Evolutionary conservation across 2,888 invertebrate genomes (phyloP).

Genomic region (Xanthia togata): DNA sequence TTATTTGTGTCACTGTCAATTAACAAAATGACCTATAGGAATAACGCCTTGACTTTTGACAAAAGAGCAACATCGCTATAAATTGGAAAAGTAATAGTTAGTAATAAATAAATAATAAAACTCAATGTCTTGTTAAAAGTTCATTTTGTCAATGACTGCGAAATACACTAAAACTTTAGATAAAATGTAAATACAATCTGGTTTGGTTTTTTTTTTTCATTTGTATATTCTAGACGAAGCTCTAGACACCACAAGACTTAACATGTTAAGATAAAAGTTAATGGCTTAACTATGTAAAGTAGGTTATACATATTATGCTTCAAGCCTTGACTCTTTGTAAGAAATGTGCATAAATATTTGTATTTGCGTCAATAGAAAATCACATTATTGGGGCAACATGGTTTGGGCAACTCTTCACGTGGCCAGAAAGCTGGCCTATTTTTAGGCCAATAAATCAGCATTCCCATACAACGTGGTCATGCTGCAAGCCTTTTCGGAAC

Average conservation of each 20-base stretch:
- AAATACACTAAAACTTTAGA: slow-evolving; percentile 14
- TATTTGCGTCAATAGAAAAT: not conserved
- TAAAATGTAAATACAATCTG: slow-evolving; percentile 1
- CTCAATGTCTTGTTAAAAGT: slow-evolving; percentile 37
- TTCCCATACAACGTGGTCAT: not conserved
- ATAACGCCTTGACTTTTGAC: slow-evolving; percentile 50
- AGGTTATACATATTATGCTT: not conserved
- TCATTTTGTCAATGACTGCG: slow-evolving; percentile 24
- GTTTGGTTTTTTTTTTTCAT: slow-evolving; percentile 7
- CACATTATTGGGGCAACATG: no score
- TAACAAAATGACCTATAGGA: not conserved
- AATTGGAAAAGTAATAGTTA: slow-evolving; percentile 32
- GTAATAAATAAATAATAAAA: slow-evolving; percentile 38
- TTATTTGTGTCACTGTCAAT: no score
- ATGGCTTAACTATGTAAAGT: not conserved
- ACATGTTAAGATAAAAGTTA: not conserved
- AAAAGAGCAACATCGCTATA: slow-evolving; percentile 31
- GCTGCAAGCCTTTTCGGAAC: not conserved
- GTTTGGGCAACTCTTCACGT: not conserved
- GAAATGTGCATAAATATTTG: not conserved
- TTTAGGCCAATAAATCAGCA: not conserved
- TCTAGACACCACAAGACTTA: not conserved
- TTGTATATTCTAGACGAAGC: not conserved
- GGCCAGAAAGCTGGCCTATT: not conserved
- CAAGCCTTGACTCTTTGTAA: not conserved